A percentile compares a stretch with the other conserved stretches of the same genome.
These are phyloP conservation scores for Diabrotica undecimpunctata DNA, from an alignment of 1,140 invertebrate genomes.

Conservation along the genomic window DNA sequence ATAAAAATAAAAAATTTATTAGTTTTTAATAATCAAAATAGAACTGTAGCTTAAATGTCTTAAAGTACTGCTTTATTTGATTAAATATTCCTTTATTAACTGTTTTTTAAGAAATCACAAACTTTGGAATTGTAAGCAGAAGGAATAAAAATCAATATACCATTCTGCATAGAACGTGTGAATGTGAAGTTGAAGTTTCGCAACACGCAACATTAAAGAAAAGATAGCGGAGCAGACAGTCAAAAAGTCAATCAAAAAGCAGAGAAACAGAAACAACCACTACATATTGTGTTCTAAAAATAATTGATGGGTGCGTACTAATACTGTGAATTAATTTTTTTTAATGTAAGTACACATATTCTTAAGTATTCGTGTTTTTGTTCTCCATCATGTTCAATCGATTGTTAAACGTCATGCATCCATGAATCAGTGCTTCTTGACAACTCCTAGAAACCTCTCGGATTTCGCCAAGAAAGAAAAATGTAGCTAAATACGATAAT, in stretches of 20 bases:
- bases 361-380: background rate
- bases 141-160: background rate
- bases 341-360: background rate
- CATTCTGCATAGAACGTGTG: conserved; percentile 1
- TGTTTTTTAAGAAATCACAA: no score
- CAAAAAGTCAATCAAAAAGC: background rate
- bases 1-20: no score
- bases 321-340: background rate
- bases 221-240: background rate
- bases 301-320: background rate
- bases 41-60: no score
- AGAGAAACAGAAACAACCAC: conserved; percentile 2
- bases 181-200: background rate
- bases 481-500: background rate
- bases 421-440: background rate
- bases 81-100: no score
- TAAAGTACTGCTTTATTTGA: no score
- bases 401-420: background rate
- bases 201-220: background rate
- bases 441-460: background rate
- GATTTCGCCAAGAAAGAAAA: background rate
- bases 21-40: no score
- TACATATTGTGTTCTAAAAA: background rate
- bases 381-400: background rate
- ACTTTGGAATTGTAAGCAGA: no score